Evolutionary conservation across 2,888 invertebrate genomes (phyloP).

Genomic region (Ochropacha duplaris): DNA sequence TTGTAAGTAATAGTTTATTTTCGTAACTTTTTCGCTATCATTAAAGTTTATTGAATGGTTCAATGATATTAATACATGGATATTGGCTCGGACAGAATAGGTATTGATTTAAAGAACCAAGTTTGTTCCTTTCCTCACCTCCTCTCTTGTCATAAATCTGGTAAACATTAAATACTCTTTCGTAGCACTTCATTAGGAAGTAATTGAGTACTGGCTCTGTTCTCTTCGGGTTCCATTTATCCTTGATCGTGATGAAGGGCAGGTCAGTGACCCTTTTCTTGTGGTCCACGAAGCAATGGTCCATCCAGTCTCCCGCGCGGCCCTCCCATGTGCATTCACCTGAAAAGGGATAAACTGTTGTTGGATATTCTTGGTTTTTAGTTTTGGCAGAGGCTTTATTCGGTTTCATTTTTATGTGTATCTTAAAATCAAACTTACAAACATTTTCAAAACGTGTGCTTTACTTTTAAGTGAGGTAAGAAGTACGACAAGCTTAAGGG

Average conservation of each 20-base stretch:
- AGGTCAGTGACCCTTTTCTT: constrained; percentile 76
- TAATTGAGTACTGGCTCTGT: constrained; percentile 76
- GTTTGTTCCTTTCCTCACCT: constrained; percentile 43
- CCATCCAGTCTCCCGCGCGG: constrained; percentile 84
- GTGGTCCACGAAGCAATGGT: constrained; percentile 82
- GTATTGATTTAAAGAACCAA: neutral
- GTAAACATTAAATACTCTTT: constrained; percentile 76
- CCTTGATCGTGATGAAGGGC: constrained; percentile 75
- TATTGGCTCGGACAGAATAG: too few species aligned
- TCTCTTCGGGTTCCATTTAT: constrained; percentile 74
- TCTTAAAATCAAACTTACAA: too few species aligned
- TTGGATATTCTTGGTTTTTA: neutral
- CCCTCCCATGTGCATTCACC: constrained; percentile 84
- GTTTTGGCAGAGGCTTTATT: neutral
- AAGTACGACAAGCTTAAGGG: too few species aligned
- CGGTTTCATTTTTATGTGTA: neutral
- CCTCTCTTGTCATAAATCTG: constrained; percentile 79
- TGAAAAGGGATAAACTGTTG: constrained; percentile 23
- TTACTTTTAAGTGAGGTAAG: too few species aligned
- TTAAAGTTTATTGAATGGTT: too few species aligned
- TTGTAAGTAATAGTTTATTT: too few species aligned
- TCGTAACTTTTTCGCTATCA: too few species aligned
- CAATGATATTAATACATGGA: too few species aligned
- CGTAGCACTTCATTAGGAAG: constrained; percentile 72
- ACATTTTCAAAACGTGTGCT: too few species aligned